Evolutionary conservation across 1,140 invertebrate genomes (phyloP).

Genomic region (Macrobrachium nipponense): DNA sequence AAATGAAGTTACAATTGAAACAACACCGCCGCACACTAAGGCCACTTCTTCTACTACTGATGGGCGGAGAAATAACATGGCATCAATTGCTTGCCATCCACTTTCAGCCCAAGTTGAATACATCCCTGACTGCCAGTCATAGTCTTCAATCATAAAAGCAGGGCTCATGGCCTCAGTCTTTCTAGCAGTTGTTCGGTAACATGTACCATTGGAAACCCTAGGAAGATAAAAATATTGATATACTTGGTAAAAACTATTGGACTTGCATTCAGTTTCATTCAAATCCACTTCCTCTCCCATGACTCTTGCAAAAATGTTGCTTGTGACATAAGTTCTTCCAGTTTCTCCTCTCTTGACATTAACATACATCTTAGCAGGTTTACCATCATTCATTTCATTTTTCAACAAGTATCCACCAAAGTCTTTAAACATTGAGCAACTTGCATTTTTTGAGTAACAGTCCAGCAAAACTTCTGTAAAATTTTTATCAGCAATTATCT

Average conservation of each 20-base stretch:
- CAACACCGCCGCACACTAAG: constrained; percentile 47
- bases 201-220: constrained; percentile 56
- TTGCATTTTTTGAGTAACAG: constrained; percentile 56
- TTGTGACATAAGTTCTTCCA: constrained; percentile 32
- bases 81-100: constrained; percentile 55
- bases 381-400: constrained; percentile 26
- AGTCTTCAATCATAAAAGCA: constrained; percentile 57
- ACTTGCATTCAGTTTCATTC: constrained; percentile 43
- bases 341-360: constrained; percentile 44
- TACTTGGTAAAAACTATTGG: constrained; percentile 36
- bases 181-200: constrained; percentile 44
- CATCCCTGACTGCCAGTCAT: constrained; percentile 57
- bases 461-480: constrained; percentile 43
- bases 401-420: constrained; percentile 23
- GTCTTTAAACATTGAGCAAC: constrained; percentile 51
- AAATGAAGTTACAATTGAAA: constrained; percentile 48
- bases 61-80: constrained; percentile 54
- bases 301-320: constrained; percentile 41
- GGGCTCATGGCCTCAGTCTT: constrained; percentile 59
- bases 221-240: constrained; percentile 52
- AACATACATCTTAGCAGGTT: constrained; percentile 60
- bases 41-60: constrained; percentile 55
- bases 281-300: constrained; percentile 49
- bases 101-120: constrained; percentile 63
- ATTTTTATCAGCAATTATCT: constrained; percentile 42